Evolutionary conservation across 2,113 vertebrate genomes (phyloP).

Genomic region (Craseonycteris thonglongyai): DNA sequence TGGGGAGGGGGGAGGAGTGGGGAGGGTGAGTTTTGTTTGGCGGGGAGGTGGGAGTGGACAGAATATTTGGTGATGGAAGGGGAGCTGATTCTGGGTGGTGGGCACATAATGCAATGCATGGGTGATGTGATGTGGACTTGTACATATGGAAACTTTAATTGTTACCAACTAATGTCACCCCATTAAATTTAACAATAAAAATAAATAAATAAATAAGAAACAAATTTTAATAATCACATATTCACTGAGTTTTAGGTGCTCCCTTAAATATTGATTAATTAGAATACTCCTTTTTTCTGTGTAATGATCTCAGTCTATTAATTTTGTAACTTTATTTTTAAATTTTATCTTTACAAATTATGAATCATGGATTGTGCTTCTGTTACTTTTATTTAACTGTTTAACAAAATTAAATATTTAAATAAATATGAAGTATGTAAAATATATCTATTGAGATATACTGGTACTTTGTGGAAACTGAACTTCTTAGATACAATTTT

Average conservation of each 20-base stretch:
- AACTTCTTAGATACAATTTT: background rate
- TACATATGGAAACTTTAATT: no score
- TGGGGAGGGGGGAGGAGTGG: no score
- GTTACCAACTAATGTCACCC: no score
- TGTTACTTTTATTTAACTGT: background rate
- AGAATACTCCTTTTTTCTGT: background rate
- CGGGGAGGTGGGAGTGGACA: no score
- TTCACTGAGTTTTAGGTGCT: background rate
- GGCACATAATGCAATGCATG: no score
- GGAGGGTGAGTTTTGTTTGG: no score
- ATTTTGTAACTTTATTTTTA: background rate
- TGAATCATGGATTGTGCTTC: background rate
- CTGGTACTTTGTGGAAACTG: background rate
- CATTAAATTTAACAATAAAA: no score
- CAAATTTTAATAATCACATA: no score
- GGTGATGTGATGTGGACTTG: no score
- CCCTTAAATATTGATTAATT: background rate
- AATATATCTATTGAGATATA: background rate
- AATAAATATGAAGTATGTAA: background rate
- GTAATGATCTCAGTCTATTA: background rate
- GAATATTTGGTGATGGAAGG: no score
- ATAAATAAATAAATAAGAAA: no score
- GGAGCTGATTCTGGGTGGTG: no score
- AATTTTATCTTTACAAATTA: background rate
- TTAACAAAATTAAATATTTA: background rate